Evolutionary conservation across 2,888 invertebrate genomes (phyloP), one percentile per base, ranked within the genome.

Genomic region (Trichogramma evanescens): DNA sequence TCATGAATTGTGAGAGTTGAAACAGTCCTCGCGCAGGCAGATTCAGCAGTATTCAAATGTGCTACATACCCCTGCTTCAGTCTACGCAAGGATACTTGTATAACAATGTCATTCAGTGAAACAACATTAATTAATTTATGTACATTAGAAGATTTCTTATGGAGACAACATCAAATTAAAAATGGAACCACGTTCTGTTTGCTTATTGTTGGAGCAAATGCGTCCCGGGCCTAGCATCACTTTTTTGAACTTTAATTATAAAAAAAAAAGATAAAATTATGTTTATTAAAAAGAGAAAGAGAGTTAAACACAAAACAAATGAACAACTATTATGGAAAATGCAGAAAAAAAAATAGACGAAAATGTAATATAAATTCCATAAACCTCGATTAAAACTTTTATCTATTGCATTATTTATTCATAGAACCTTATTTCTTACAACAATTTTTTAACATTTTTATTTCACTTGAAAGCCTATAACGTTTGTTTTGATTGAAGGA

Each of bases 311-410:
- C 13, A 45, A 43, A 68, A 69, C 66, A 71, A 64, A 66, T 67
- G 66, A 72, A 71, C 66, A 70, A 73, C 69, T 71, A 72, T 72
- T 67, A 66, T 66, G 63, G 68, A 66, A 67, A 63, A 63, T 26
- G 26, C 26, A 26, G 26, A 3, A 66, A 73, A 74, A 74, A 73
- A 72, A 68, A 72, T 70, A 74, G 68, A 72, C 76, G 75, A 73
- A 77, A 77, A 77, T 75, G 74, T 77, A 77, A 75, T 77, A 75
- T 76, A 77, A 76, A 77, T 77, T 77, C 74, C 72, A 74, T 72
- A 70, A 71, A 69, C 60, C 60, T 66, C 63, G 61, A 61, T 64
- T 57, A 64, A 64, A 64, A 59, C 61, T 64, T 64, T 64, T 64
- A 64, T 62, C 51, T 57, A 60, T 59, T 62, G 61, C 58, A 53